These are phyloP conservation scores for Netelia melanura DNA, from an alignment of 2,888 invertebrate species.

Conservation along the genomic window DNA sequence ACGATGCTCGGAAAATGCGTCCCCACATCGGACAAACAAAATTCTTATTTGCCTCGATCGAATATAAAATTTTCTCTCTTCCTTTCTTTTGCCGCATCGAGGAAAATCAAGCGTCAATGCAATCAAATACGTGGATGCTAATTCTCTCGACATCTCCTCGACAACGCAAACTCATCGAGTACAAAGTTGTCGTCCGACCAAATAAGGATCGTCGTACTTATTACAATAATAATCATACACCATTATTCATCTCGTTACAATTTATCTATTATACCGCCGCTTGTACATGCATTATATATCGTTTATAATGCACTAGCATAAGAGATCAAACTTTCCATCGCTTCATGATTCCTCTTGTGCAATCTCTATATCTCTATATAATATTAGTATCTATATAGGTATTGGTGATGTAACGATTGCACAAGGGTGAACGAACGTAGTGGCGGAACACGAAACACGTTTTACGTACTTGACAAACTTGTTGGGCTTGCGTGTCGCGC, in stretches of 20 bases:
- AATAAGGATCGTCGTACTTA: slow-evolving; percentile 59
- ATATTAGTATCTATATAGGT: slow-evolving; percentile 32
- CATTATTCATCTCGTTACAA: slow-evolving; percentile 58
- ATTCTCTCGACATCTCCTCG: too few relatives aligned
- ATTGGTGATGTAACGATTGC: slow-evolving; percentile 38
- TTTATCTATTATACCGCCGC: slow-evolving; percentile 70
- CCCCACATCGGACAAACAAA: background rate
- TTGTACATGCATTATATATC: slow-evolving; percentile 66
- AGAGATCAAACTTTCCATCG: slow-evolving; percentile 81
- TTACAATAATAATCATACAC: slow-evolving; percentile 61
- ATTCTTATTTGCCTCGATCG: too few relatives aligned
- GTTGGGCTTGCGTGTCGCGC: too few relatives aligned
- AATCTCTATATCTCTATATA: slow-evolving; percentile 68
- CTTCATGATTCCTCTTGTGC: slow-evolving; percentile 75
- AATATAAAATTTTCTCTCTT: too few relatives aligned
- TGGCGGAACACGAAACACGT: slow-evolving; percentile 20
- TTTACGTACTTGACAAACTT: background rate
- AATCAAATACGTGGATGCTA: too few relatives aligned
- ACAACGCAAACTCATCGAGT: too few relatives aligned
- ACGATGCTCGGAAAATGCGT: background rate
- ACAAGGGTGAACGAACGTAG: slow-evolving; percentile 37
- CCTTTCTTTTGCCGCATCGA: too few relatives aligned
- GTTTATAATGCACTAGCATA: slow-evolving; percentile 71
- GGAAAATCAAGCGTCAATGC: too few relatives aligned
- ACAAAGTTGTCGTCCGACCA: too few relatives aligned